A percentile compares a stretch with the other conserved stretches of the same genome.
These are phyloP conservation scores for Drosophila willistoni DNA, from an alignment of 1,140 invertebrate genomes.

Conservation along the genomic window DNA sequence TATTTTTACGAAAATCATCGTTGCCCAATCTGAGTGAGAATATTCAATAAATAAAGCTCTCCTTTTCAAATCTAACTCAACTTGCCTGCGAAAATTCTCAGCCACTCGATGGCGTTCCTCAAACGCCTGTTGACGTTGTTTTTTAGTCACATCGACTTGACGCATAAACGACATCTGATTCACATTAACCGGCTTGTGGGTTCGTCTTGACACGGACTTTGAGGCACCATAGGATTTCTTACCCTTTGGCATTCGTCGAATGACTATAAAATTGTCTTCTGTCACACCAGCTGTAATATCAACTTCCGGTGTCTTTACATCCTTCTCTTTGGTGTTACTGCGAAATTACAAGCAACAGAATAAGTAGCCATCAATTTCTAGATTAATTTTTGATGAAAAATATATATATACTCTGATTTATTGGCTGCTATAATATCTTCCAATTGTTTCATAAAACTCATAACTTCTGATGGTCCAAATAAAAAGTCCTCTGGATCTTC, in stretches of 20 bases:
- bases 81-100: conserved; percentile 53
- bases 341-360: background rate
- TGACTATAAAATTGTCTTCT: conserved; percentile 23
- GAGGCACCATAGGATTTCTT: conserved; percentile 4
- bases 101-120: conserved; percentile 38
- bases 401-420: conserved; percentile 51
- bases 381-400: background rate
- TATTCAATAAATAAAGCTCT: background rate
- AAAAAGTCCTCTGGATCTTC: conserved; percentile 46
- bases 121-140: conserved; percentile 15
- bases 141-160: conserved; percentile 34
- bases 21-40: conserved; percentile 45
- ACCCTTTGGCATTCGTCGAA: background rate
- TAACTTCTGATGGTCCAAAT: conserved; percentile 17
- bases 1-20: conserved; percentile 38
- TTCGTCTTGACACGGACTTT: conserved; percentile 1
- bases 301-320: conserved; percentile 28
- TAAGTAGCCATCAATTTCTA: no score
- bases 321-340: conserved; percentile 35
- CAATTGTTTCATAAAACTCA: conserved; percentile 37
- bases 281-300: conserved; percentile 41
- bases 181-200: background rate
- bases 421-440: conserved; percentile 30
- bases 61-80: no score
- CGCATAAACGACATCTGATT: conserved; percentile 50